Base-by-base conservation (phyloP, 2,888 invertebrate genomes). In the Petrolisthes manimaculis region DNA sequence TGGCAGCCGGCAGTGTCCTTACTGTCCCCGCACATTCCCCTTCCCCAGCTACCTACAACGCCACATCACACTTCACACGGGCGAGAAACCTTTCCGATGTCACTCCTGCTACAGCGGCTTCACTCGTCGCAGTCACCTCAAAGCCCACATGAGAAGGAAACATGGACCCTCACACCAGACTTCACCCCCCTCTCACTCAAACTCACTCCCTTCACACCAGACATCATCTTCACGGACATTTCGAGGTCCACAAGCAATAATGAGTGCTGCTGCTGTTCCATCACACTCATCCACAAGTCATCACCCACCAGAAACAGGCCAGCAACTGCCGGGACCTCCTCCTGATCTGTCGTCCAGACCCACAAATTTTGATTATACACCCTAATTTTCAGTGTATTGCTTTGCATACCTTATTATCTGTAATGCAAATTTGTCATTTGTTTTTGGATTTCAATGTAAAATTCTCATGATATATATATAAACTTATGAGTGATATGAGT, bases 21-120 rank as follows among this genome's bases (percentile, higher is more conserved):
- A 56, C 88, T 88, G 88, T 74, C 84, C 84, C 5, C 84, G 88
- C 74, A 88, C 84, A 74, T 88, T 88, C 84, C 56, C 88, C 84
- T 88, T 81, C 81, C 88, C 84, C 51, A 88, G 88, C 67, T 88
- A 88, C 84, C 67, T 88, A 61, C 88, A 88, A 67, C 79, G 88
- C 56, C 88, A 88, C 78, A 51, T 88, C 84, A 84, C 88, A 14
- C 54, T 84, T 21, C 88, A 88, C 81, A 88, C 88, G 0, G 84
- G 84, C 51, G 88, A 88, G 81, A 88, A 88, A 56, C 84, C 79
- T 55, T 84, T 69, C 81, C 21, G 75, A 14, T 88, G 88, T 55
- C 80, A 74, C 4, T 67, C 56, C 75, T 88, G 88, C 81, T 56
- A 51, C 79, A 84, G 81, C 18, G 81, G 81, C 37, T 88, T 81